Evolutionary conservation across 2,888 invertebrate species (phyloP), one percentile per base, ranked within the genome.

Genomic region (Spodoptera littoralis): DNA sequence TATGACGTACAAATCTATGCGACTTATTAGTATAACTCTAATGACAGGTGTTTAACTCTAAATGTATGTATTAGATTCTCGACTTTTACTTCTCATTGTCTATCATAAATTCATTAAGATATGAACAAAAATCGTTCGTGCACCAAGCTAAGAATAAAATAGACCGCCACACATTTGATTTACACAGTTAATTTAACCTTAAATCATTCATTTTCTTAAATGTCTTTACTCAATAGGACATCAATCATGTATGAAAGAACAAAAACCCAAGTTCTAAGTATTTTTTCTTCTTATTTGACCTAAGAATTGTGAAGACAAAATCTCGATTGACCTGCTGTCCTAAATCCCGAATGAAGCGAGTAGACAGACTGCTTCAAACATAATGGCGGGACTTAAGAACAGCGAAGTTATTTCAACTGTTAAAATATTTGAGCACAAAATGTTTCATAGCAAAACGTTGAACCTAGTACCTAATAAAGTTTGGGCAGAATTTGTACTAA

Each of bases 401-500:
- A 60, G 43, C 49, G 11, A 61, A 61, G 48, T 68, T 61, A 64
- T 76, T 62, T 49, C 50, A 62, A 61, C 44, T 71, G 58, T 59
- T 68, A 59, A 65, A 71, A 78, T 66, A 79, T 69, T 73, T 60
- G 55, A 65, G 55, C 60, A 41, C 56, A 64, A 24, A 77, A 60
- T 57, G 59, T 52, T 70, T 60, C 52, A 53, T 57, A 43, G 43
- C 44, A 59, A 48, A 62, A 50, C 49, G 48, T 56, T 43, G 41
- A 50, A 50, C 52, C 42, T n/a, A 45, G 51, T 48, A 46, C n/a
- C 51, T 71, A 68, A 67, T 63, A 63, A 67, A 78, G 54, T 68
- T 71, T 54, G 54, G 57, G 41, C 41, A 54, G 46, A 65, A 71
- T 65, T 61, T 63, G 42, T 53, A 68, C 57, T 61, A 62, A 67